A percentile compares a stretch with the other conserved stretches of the same genome.
Conservation (phyloP, 2,888 invertebrate species). For the Cosmia trapezina region DNA sequence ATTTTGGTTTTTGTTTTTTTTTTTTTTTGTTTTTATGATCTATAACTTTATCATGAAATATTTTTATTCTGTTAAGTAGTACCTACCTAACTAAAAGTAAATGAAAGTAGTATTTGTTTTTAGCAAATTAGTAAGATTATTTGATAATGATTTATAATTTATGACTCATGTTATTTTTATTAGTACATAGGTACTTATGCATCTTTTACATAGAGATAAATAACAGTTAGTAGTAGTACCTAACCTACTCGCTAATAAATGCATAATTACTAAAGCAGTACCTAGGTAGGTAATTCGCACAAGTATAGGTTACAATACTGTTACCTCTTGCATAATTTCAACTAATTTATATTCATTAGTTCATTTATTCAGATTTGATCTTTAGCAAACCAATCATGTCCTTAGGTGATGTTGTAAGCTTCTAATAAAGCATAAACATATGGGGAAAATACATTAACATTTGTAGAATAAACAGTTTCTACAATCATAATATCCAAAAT, state of each 20-base stretch:
- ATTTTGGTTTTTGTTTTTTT: too few species aligned
- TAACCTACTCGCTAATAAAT: conserved; percentile 1
- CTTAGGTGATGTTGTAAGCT: conserved; percentile 36
- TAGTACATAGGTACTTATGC: neutral
- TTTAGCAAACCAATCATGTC: conserved; percentile 27
- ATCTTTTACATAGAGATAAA: conserved; percentile 10
- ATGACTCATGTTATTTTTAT: neutral
- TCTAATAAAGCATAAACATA: conserved; percentile 24
- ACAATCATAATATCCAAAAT: neutral
- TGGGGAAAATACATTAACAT: conserved; percentile 11
- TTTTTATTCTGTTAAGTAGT: neutral
- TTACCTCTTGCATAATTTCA: conserved; percentile 47
- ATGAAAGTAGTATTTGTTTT: neutral
- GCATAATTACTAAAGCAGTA: neutral
- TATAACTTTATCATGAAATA: neutral
- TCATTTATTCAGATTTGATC: conserved; percentile 44
- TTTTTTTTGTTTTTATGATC: neutral
- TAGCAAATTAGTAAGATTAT: neutral
- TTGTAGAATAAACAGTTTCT: neutral
- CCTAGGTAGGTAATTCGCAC: conserved; percentile 33
- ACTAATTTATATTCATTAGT: conserved; percentile 45
- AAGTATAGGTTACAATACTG: conserved; percentile 32
- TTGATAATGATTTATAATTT: neutral
- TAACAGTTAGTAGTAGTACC: neutral
- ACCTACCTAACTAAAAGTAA: neutral